phyloP scores from a whole-genome alignment of 2,797 vertebrate genomes.

The Neostethus bicornis region DNA sequence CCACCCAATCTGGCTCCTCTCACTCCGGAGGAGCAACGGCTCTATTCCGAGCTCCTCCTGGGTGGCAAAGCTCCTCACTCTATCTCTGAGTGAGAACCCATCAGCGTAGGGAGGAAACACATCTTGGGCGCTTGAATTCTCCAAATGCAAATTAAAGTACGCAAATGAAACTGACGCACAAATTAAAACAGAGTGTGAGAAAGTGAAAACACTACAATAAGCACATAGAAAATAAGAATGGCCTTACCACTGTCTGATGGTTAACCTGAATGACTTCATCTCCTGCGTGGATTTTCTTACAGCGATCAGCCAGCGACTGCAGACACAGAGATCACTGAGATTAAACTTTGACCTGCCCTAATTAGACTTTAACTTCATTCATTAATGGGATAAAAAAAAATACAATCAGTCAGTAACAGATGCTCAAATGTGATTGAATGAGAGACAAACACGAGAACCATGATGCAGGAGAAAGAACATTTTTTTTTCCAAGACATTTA shows the following conservation, averaged over 20 bases:
- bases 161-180: conserved; percentile 5
- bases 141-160: conserved; percentile 10
- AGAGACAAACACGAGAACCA: background rate
- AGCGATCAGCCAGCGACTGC: conserved; percentile 97
- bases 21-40: too few species aligned
- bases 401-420: background rate
- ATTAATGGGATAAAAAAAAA: background rate
- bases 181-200: conserved; percentile 16
- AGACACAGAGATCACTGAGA: conserved; percentile 21
- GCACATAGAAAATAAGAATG: background rate
- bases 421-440: background rate
- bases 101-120: too few species aligned
- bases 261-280: conserved; percentile 99
- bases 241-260: conserved; percentile 98
- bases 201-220: conserved; percentile 4
- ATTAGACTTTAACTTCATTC: background rate
- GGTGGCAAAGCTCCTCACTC: too few species aligned
- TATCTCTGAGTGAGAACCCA: too few species aligned
- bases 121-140: conserved; percentile 18
- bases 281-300: conserved; percentile 99
- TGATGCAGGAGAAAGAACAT: too few species aligned
- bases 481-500: too few species aligned
- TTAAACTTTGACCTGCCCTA: background rate
- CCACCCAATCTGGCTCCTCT: too few species aligned
- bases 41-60: too few species aligned